Percentiles rank a stretch among this genome's conserved stretches.
Conservation (phyloP, 1,140 invertebrate genomes). For the Atta cephalotes region DNA sequence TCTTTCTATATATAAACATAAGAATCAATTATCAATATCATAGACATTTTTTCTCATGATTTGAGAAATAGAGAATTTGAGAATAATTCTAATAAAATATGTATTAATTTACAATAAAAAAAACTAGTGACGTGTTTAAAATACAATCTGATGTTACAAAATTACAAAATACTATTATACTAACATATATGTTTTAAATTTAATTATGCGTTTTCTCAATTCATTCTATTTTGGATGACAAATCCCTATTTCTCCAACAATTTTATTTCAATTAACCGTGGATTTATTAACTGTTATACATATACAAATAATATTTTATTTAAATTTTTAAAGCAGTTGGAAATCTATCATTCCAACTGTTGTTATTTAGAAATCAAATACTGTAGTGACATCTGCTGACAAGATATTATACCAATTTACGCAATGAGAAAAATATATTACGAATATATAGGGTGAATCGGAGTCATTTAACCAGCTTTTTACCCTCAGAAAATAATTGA, state of each 20-base stretch:
- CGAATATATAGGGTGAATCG: not conserved
- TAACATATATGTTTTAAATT: not conserved
- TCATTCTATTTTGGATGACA: not conserved
- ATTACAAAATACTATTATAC: not conserved
- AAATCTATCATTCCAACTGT: constrained; percentile 25
- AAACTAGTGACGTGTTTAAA: not conserved
- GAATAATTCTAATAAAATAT: not conserved
- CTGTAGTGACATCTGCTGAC: constrained; percentile 30
- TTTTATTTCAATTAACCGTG: not conserved
- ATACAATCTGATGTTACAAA: not conserved
- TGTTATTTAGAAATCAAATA: constrained; percentile 3
- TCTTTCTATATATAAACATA: not conserved
- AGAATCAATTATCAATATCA: not conserved
- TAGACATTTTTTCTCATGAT: not conserved
- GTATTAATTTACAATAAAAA: not conserved
- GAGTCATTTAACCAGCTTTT: too few relatives aligned
- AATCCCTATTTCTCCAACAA: not conserved
- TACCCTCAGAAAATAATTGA: too few relatives aligned
- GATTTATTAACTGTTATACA: not conserved
- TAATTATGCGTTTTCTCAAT: not conserved
- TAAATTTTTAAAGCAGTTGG: not conserved
- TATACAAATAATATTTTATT: not conserved
- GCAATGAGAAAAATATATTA: too few relatives aligned
- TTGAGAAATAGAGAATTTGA: too few relatives aligned
- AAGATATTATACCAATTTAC: not conserved